Evolutionary conservation across 2,113 vertebrate species (phyloP).

Genomic region (Ranitomeya imitator): DNA sequence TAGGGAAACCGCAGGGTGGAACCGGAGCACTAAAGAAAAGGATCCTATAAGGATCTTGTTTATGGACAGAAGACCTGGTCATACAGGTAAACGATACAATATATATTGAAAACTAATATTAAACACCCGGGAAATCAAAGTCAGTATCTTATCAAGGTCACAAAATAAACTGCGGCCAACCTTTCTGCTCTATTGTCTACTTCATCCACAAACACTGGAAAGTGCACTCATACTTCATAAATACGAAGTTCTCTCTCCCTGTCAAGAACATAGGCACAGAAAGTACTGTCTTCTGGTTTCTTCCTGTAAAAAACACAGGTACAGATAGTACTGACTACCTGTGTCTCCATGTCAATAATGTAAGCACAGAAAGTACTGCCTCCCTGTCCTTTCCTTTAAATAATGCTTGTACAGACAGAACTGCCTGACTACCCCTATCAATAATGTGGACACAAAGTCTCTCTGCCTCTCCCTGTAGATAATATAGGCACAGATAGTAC

Average conservation of each 20-base stretch:
- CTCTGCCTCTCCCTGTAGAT: not conserved
- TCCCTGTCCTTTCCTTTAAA: not conserved
- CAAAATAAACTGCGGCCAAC: too few relatives aligned
- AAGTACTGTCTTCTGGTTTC: too few relatives aligned
- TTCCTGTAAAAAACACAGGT: not conserved
- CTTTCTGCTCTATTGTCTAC: too few relatives aligned
- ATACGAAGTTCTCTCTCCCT: too few relatives aligned
- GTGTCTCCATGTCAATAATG: not conserved
- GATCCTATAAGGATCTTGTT: not conserved
- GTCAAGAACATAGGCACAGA: too few relatives aligned
- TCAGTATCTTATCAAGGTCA: too few relatives aligned
- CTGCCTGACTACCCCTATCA: not conserved
- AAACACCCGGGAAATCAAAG: not conserved
- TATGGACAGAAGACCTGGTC: not conserved
- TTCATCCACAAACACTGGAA: too few relatives aligned
- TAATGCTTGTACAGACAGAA: not conserved
- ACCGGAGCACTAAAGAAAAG: not conserved
- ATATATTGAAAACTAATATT: not conserved
- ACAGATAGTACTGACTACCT: not conserved
- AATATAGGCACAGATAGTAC: not conserved
- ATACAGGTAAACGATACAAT: not conserved
- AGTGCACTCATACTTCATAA: too few relatives aligned
- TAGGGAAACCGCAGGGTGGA: conserved; percentile 8
- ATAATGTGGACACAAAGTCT: not conserved
- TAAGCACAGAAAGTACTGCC: not conserved